Percentiles rank a stretch among this genome's conserved stretches.
Conservation (phyloP, 2,888 invertebrate genomes). For the Lordiphosa andalusiaca region DNA sequence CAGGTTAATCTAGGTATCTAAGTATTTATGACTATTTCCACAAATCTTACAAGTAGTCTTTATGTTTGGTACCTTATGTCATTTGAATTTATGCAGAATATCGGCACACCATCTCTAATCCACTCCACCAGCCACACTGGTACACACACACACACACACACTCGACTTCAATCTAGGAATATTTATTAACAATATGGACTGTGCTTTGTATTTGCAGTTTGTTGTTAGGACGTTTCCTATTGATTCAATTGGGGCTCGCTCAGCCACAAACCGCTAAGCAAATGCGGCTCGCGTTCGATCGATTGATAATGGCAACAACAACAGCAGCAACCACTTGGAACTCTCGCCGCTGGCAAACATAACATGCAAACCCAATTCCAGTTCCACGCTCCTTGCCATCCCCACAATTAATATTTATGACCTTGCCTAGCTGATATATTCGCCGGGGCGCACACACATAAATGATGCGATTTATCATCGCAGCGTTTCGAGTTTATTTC, state of each 20-base stretch:
- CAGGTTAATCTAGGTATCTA: not conserved
- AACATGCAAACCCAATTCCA: slow-evolving; percentile 36
- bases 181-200: slow-evolving; percentile 60
- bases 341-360: slow-evolving; percentile 22
- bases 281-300: slow-evolving; percentile 49
- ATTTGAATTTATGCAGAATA: slow-evolving; percentile 14
- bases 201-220: slow-evolving; percentile 24
- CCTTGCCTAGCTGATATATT: slow-evolving; percentile 72
- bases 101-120: slow-evolving; percentile 40
- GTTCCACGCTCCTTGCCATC: slow-evolving; percentile 20
- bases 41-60: slow-evolving; percentile 9
- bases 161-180: slow-evolving; percentile 40
- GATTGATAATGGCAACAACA: slow-evolving; percentile 40
- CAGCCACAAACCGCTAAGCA: slow-evolving; percentile 70
- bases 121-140: slow-evolving; percentile 21
- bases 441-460: slow-evolving; percentile 72
- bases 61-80: slow-evolving; percentile 9
- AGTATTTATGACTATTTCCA: slow-evolving; percentile 8
- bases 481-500: slow-evolving; percentile 11
- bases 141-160: slow-evolving; percentile 19
- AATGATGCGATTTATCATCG: slow-evolving; percentile 69
- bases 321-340: slow-evolving; percentile 29
- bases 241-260: slow-evolving; percentile 72
- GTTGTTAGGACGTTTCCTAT: slow-evolving; percentile 24
- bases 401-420: slow-evolving; percentile 74